Base-by-base conservation (phyloP, 2,797 vertebrate species). In the Pantherophis vulpinus region DNA sequence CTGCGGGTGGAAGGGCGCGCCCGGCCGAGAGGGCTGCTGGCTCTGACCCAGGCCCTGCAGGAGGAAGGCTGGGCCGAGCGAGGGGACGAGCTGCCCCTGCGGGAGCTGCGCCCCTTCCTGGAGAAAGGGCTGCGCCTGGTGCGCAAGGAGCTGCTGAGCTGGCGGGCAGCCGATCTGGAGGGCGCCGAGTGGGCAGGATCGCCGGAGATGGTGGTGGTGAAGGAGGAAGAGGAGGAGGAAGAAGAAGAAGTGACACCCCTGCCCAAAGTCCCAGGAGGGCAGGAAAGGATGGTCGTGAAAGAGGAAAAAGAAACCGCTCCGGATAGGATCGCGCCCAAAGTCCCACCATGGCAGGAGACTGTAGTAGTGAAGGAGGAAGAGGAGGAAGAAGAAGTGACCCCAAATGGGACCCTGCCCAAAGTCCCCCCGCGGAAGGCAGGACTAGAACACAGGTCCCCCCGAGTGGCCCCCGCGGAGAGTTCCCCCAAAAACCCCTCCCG, bases 221-320 rank as follows among this genome's bases (percentile, higher is more conserved):
- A 42, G 37, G 70, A 37, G 32, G 70, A 37, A 1, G 66, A 70
- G 1, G 63, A n/a, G 0, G 12, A 70, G 29, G 66, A 70, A 1
- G 63, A n/a, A 0, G 12, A 32, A 2, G 63, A 66, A 66, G 63
- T 3, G 32, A 18, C 16, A 1, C 1, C 0, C 2, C 1, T 8
- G n/a, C 14, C 66, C 5, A 37, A 37, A 42, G 7, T 0, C 63
- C 63, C 13, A 2, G 13, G 2, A 14, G 6, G 0, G 2, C 13
- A 32, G n/a, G n/a, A 70, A 2, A 32, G 14, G 63, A n/a, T 2
- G 5, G 13, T 32, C 2, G 66, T 18, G 32, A 32, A 37, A 1
- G 66, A 16, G 2, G 66, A 70, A 1, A 2, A 16, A 32, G 14
- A 70, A 16, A 27, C 2, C 2, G 5, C n/a, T 18, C n/a, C n/a